phyloP scores from a whole-genome alignment of 2,113 vertebrate genomes.

The Antidorcas marsupialis region DNA sequence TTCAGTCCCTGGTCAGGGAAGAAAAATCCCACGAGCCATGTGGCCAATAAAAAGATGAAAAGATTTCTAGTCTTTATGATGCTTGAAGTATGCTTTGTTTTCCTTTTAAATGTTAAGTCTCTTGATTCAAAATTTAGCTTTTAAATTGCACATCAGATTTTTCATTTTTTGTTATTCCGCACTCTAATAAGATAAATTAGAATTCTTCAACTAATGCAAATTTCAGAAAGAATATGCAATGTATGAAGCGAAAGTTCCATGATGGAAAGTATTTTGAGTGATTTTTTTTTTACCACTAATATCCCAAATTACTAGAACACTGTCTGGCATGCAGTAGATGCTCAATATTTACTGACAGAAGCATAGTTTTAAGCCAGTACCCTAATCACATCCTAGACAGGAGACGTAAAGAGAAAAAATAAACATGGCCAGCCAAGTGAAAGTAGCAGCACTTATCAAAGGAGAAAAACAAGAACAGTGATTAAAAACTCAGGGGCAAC shows the following conservation, averaged over 20 bases:
- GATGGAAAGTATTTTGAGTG: neutral
- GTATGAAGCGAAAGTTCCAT: neutral
- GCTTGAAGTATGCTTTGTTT: neutral
- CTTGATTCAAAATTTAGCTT: neutral
- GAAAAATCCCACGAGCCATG: neutral
- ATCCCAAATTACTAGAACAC: neutral
- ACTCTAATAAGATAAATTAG: neutral
- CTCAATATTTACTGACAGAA: neutral
- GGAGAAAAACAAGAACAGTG: neutral
- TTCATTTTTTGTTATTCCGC: neutral
- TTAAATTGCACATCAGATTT: neutral
- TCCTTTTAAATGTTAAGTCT: neutral
- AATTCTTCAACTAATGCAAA: conserved; percentile 4
- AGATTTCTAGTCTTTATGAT: neutral
- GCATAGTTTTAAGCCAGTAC: neutral
- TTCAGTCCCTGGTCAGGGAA: neutral
- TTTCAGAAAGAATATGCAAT: neutral
- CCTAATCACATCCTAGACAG: neutral
- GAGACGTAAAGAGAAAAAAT: neutral
- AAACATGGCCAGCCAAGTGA: neutral
- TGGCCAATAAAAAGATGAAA: neutral
- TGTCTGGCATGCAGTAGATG: neutral
- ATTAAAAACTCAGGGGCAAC: neutral
- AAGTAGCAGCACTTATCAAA: neutral
- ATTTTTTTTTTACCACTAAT: neutral